Evolutionary conservation across 2,113 vertebrate species (phyloP).

Genomic region (Rhodinocichla rosea): DNA sequence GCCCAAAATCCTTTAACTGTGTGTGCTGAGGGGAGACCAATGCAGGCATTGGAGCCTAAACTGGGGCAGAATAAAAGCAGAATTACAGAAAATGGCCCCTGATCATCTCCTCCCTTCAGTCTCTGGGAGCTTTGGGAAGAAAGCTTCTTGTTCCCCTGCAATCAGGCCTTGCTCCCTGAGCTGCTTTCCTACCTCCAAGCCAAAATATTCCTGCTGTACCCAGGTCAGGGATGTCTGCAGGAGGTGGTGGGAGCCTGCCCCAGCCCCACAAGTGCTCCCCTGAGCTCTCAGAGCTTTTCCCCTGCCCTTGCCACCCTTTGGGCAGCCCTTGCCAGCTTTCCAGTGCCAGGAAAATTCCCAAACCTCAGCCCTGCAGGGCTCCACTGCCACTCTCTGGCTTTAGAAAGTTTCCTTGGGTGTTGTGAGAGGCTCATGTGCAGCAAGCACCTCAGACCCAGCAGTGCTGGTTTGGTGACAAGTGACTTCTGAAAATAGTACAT

Average conservation of each 20-base stretch:
- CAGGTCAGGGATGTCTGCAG: neutral
- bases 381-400: neutral
- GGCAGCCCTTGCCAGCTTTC: neutral
- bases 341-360: neutral
- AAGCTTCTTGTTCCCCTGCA: fast-evolving
- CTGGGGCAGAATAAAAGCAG: neutral
- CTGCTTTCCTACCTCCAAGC: neutral
- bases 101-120: neutral
- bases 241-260: neutral
- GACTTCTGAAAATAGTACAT: constrained; percentile 20
- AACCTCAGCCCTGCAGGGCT: neutral
- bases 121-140: neutral
- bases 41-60: neutral
- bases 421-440: neutral
- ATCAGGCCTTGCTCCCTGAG: neutral
- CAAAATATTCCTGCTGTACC: neutral
- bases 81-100: neutral
- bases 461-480: constrained; percentile 1
- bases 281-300: neutral
- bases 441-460: neutral
- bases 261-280: fast-evolving
- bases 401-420: neutral
- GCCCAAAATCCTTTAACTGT: neutral
- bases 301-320: neutral
- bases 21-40: neutral